Conservation (phyloP, 1,140 invertebrate species). For the Steinernema feltiae region DNA sequence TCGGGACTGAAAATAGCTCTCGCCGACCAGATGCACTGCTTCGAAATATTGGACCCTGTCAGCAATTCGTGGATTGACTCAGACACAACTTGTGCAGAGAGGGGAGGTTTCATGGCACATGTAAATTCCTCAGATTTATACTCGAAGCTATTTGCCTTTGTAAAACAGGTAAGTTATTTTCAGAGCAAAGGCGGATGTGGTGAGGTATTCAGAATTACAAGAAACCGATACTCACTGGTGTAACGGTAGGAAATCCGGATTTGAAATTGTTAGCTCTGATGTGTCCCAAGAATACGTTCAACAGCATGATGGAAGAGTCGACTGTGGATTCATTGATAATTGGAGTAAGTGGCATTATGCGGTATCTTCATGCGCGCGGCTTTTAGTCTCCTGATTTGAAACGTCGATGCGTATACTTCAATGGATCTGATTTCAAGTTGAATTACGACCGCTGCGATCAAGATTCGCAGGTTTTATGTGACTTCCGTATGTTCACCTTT, state of each 20-base stretch:
- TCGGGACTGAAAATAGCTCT: not conserved
- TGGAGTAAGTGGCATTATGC: slow-evolving; percentile 8
- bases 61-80: not conserved
- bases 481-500: slow-evolving; percentile 20
- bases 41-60: not conserved
- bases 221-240: slow-evolving; percentile 30
- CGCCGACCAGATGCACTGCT: not conserved
- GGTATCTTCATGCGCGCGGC: not conserved
- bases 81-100: not conserved
- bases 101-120: slow-evolving; percentile 7
- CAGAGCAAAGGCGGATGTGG: not conserved
- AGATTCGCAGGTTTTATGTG: slow-evolving; percentile 22
- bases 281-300: slow-evolving; percentile 26
- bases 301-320: slow-evolving; percentile 15
- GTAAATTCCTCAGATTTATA: not conserved
- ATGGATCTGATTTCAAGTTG: slow-evolving; percentile 18
- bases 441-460: slow-evolving; percentile 23
- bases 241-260: slow-evolving; percentile 29
- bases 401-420: slow-evolving; percentile 27
- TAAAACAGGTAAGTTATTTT: not conserved
- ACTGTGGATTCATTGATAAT: not conserved
- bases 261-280: slow-evolving; percentile 15
- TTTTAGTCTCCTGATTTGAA: not conserved
- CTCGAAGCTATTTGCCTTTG: not conserved
- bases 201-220: not conserved